phyloP scores from a whole-genome alignment of 1,140 invertebrate genomes.

The Apis dorsata region DNA sequence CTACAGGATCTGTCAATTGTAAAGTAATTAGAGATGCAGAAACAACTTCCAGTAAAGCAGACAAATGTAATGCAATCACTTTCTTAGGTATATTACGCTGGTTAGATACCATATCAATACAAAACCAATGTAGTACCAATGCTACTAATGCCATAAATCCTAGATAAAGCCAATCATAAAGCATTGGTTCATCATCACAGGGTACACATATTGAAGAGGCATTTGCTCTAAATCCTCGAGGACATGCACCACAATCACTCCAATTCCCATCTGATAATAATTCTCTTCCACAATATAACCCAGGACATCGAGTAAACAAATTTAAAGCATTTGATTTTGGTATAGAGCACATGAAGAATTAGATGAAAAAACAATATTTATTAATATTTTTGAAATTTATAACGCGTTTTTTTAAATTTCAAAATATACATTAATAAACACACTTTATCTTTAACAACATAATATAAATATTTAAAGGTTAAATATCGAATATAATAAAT shows the following conservation, averaged over 20 bases:
- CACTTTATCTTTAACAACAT: not conserved
- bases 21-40: slow-evolving; percentile 88
- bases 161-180: slow-evolving; percentile 97
- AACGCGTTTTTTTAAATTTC: not conserved
- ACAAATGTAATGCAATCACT: slow-evolving; percentile 86
- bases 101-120: slow-evolving; percentile 91
- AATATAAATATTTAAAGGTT: slow-evolving; percentile 3
- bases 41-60: slow-evolving; percentile 90
- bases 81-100: slow-evolving; percentile 87
- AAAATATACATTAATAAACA: not conserved
- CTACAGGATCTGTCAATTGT: slow-evolving; percentile 88
- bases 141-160: slow-evolving; percentile 95
- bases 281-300: slow-evolving; percentile 91
- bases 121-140: slow-evolving; percentile 93
- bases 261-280: slow-evolving; percentile 84
- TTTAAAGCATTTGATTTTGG: slow-evolving; percentile 49
- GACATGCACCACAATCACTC: slow-evolving; percentile 92
- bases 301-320: slow-evolving; percentile 84
- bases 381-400: slow-evolving; percentile 1
- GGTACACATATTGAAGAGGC: slow-evolving; percentile 85
- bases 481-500: not conserved
- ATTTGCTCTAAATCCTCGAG: slow-evolving; percentile 88
- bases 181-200: slow-evolving; percentile 87
- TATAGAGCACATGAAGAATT: slow-evolving; percentile 31
- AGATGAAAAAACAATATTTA: not conserved